Evolutionary conservation across 2,113 vertebrate genomes (phyloP), one percentile per base, ranked within the genome.

Genomic region (Hydrolagus affinis): DNA sequence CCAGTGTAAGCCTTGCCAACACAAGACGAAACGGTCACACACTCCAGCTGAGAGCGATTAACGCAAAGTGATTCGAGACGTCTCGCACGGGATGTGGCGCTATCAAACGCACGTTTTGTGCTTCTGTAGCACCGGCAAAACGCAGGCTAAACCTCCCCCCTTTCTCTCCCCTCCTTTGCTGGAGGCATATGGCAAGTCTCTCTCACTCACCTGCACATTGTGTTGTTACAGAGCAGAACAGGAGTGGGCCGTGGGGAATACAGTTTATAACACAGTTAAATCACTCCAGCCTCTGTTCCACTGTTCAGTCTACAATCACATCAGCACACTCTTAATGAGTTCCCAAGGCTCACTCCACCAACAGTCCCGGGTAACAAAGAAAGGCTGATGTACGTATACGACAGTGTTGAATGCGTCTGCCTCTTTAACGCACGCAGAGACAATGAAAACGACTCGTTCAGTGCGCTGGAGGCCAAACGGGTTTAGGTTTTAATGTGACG

Each of bases 231-330:
- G 23, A 32, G 78, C 28, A 32, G 64, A 83, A 83, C 66, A 64
- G 62, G 62, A 83, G 15, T 30, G 78, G 66, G 78, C 32, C 15
- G 78, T 30, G 25, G 66, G 78, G 17, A 66, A 62, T 8, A 23
- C 60, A 66, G 62, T 66, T 83, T 60, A 66, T 83, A 83, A 68
- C 78, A 83, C 21, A 83, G 78, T 66, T 83, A 83, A 83, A 83
- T 83, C 78, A 83, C 30, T 9, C 8, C 25, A 68, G 78, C 60
- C 78, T 19, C 60, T 83, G 78, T 83, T 83, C 77, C 78, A 30
- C 21, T 83, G 62, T 62, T 3, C 66, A 68, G 78, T 21, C 78
- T 83, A 66, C 64, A 32, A 23, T 83, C 78, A 68, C 78, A 83
- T 10, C 28, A 62, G 78, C 32, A 83, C 66, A 8, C 78, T 11